These are phyloP conservation scores for Apamea sordens DNA, from an alignment of 2,888 invertebrate genomes.

Conservation along the genomic window DNA sequence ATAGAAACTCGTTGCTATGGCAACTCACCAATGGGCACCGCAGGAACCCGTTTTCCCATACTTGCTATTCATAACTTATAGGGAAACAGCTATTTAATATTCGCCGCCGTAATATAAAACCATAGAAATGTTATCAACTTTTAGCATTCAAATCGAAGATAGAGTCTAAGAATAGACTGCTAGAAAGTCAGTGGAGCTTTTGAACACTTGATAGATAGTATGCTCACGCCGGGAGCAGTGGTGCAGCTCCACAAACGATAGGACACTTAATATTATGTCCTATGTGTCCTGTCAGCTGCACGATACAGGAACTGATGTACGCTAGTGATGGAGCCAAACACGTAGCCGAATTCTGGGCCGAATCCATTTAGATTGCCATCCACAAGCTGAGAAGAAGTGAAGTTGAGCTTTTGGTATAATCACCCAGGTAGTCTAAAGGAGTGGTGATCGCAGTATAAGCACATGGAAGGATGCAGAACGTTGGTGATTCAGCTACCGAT, in stretches of 20 bases:
- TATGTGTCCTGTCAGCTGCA: not conserved
- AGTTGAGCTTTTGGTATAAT: not conserved
- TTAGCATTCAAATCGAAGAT: not conserved
- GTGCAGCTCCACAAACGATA: not conserved
- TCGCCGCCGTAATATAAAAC: not conserved
- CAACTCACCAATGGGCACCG: conserved; percentile 24
- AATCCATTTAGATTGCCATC: not conserved
- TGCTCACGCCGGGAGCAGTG: not conserved
- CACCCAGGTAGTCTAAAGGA: not conserved
- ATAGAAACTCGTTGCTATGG: conserved; percentile 43
- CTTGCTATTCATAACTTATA: conserved; percentile 31
- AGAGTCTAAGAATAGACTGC: not conserved
- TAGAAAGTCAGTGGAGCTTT: conserved; percentile 8
- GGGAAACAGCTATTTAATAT: conserved; percentile 23
- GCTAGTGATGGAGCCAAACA: not conserved
- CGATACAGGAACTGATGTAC: not conserved
- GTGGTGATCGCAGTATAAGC: not conserved
- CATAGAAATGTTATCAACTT: conserved; percentile 1
- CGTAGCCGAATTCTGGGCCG: not conserved
- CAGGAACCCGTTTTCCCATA: conserved; percentile 31
- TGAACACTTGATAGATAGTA: not conserved
- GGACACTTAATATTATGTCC: not conserved
- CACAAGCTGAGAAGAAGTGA: not conserved
- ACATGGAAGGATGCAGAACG: not conserved
- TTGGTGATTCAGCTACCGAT: not conserved